phyloP scores from a whole-genome alignment of 2,888 invertebrate species.

The Cosmorhoe ocellata region DNA sequence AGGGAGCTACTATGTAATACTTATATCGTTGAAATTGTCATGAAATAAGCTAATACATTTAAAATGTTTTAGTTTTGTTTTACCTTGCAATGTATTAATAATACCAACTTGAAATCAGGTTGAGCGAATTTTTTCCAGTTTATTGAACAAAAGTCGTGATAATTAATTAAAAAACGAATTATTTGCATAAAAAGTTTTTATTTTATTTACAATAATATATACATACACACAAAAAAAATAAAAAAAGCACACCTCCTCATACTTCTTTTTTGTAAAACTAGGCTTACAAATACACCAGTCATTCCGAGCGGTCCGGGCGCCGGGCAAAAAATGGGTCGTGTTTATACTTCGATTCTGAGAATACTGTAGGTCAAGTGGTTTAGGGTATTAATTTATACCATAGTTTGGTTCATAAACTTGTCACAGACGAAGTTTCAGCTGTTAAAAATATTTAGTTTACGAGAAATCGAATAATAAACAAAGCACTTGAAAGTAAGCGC shows the following conservation, averaged over 20 bases:
- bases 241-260: slow-evolving; percentile 13
- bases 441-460: slow-evolving; percentile 9
- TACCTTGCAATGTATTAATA: slow-evolving; percentile 12
- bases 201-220: slow-evolving; percentile 9
- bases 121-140: slow-evolving; percentile 7
- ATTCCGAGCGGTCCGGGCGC: slow-evolving; percentile 10
- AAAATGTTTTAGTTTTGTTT: too few relatives aligned
- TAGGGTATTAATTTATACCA: slow-evolving; percentile 8
- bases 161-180: slow-evolving; percentile 7
- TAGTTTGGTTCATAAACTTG: slow-evolving; percentile 14
- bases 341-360: too few relatives aligned
- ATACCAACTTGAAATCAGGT: slow-evolving; percentile 3
- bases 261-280: slow-evolving; percentile 6
- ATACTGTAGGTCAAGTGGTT: slow-evolving; percentile 13
- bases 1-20: too few relatives aligned
- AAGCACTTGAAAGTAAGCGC: slow-evolving; percentile 12
- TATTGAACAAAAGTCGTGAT: slow-evolving; percentile 11
- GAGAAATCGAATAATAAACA: slow-evolving; percentile 15
- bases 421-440: slow-evolving; percentile 13
- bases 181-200: slow-evolving; percentile 6
- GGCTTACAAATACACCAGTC: slow-evolving; percentile 8
- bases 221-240: slow-evolving; percentile 6
- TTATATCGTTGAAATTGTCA: too few relatives aligned
- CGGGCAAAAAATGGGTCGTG: slow-evolving; percentile 6
- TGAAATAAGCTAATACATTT: too few relatives aligned